A percentile compares a stretch with the other conserved stretches of the same genome.
Evolutionary conservation across 92 coral and sea anemone genomes (phyloP).

Genomic region (Epizoanthus stellaris): DNA sequence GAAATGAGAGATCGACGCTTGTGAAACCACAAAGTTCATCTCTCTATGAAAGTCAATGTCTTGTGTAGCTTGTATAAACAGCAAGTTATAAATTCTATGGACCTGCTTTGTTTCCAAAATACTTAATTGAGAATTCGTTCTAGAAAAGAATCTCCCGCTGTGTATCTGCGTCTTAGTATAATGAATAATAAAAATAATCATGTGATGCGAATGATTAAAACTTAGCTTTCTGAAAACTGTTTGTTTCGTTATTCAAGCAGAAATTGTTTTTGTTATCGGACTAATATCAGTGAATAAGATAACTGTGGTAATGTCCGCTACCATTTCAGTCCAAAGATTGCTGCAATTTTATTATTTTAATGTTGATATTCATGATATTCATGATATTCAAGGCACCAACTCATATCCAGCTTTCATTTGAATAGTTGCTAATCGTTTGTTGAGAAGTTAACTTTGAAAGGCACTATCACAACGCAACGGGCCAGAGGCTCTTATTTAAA

Average conservation of each 20-base stretch:
- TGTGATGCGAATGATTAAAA: neutral
- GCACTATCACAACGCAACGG: too few relatives aligned
- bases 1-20: neutral
- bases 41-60: neutral
- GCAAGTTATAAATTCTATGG: neutral
- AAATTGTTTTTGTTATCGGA: too few relatives aligned
- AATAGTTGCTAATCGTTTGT: too few relatives aligned
- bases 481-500: too few relatives aligned
- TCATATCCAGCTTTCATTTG: too few relatives aligned
- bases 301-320: too few relatives aligned
- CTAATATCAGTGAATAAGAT: too few relatives aligned
- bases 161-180: neutral
- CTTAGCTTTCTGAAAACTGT: neutral
- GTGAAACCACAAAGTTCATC: neutral
- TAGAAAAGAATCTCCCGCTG: neutral
- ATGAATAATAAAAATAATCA: neutral
- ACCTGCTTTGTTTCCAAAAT: conserved; percentile 16
- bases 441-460: too few relatives aligned
- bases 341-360: too few relatives aligned
- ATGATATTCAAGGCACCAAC: too few relatives aligned
- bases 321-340: too few relatives aligned
- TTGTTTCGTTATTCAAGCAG: neutral
- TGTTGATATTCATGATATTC: too few relatives aligned
- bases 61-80: neutral
- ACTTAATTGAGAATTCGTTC: neutral